phyloP scores from a whole-genome alignment of 2,888 invertebrate genomes.

The Epirrhoe tristata region DNA sequence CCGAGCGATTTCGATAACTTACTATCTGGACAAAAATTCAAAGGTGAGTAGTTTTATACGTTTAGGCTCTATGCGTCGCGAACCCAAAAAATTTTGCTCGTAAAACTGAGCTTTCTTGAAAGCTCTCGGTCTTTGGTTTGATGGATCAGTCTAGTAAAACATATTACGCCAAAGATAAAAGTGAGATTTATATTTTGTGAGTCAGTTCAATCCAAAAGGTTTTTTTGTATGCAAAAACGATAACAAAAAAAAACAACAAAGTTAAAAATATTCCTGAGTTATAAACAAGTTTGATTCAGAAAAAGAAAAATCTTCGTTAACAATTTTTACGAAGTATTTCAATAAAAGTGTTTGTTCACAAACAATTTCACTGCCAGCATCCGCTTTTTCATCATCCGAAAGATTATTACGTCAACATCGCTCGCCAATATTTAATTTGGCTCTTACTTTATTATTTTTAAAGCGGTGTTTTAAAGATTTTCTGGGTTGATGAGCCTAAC shows the following conservation, averaged over 20 bases:
- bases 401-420: constrained; percentile 55
- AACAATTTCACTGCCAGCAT: constrained; percentile 51
- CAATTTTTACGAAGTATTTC: constrained; percentile 40
- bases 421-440: constrained; percentile 55
- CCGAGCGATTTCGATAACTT: constrained; percentile 77
- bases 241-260: constrained; percentile 12
- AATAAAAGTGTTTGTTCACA: constrained; percentile 46
- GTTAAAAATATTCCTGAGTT: constrained; percentile 20
- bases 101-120: not conserved
- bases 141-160: not conserved
- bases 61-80: not conserved
- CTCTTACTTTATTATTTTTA: constrained; percentile 41
- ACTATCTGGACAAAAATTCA: constrained; percentile 74
- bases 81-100: not conserved
- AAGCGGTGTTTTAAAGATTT: constrained; percentile 1
- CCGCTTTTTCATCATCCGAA: constrained; percentile 51
- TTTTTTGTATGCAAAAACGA: not conserved
- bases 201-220: not conserved
- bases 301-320: constrained; percentile 34
- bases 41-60: constrained; percentile 61
- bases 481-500: not conserved
- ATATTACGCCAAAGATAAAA: not conserved
- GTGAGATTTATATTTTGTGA: no score
- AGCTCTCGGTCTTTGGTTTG: not conserved
- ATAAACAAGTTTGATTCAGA: constrained; percentile 23